A percentile compares a stretch with the other conserved stretches of the same genome.
These are phyloP conservation scores for Neoascia interrupta DNA, from an alignment of 2,888 invertebrate species.

Conservation along the genomic window DNA sequence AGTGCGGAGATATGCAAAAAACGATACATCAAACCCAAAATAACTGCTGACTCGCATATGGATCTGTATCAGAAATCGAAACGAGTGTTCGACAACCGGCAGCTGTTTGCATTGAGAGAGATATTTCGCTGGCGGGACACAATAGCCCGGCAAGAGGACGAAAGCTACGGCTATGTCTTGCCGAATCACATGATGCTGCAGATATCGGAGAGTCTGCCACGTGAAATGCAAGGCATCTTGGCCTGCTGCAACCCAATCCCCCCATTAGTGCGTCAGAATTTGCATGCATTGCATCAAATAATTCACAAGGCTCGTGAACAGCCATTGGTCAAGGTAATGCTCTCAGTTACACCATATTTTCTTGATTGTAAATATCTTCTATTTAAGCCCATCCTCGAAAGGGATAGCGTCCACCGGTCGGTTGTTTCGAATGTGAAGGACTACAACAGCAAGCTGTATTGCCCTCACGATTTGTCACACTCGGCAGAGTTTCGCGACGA, in stretches of 20 bases:
- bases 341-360: background rate
- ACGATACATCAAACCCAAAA: slow-evolving; percentile 89
- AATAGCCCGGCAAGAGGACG: slow-evolving; percentile 92
- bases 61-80: slow-evolving; percentile 89
- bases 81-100: slow-evolving; percentile 90
- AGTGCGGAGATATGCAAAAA: slow-evolving; percentile 89
- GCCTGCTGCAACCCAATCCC: slow-evolving; percentile 97
- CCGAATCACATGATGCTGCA: slow-evolving; percentile 97
- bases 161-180: slow-evolving; percentile 94
- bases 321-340: slow-evolving; percentile 82
- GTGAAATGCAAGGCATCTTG: slow-evolving; percentile 94
- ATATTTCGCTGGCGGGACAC: slow-evolving; percentile 94
- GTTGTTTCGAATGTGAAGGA: slow-evolving; percentile 75
- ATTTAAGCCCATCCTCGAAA: slow-evolving; percentile 80
- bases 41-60: slow-evolving; percentile 86
- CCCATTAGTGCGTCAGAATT: slow-evolving; percentile 82
- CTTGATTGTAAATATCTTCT: slow-evolving; percentile 29
- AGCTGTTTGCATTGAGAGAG: slow-evolving; percentile 89
- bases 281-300: slow-evolving; percentile 84
- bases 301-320: slow-evolving; percentile 86
- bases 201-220: slow-evolving; percentile 91
- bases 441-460: slow-evolving; percentile 82
- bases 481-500: slow-evolving; percentile 81
- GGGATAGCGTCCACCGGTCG: slow-evolving; percentile 68
- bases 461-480: slow-evolving; percentile 83